These are phyloP conservation scores for Ceyx erithaca DNA, from an alignment of 2,797 vertebrate genomes.

Conservation along the genomic window DNA sequence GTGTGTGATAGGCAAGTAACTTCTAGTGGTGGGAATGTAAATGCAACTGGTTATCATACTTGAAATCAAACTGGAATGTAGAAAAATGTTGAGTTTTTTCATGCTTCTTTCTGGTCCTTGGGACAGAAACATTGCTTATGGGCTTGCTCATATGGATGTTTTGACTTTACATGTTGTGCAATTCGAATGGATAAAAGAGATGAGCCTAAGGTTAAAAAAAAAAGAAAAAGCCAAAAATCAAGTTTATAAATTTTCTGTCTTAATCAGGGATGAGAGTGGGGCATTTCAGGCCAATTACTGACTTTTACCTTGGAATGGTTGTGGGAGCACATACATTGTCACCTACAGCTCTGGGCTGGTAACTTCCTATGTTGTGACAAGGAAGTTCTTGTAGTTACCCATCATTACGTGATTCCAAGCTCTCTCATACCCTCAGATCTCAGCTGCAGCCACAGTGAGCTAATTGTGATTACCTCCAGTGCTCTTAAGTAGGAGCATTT, in stretches of 20 bases:
- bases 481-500: not conserved
- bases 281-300: not conserved
- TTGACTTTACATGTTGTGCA: not conserved
- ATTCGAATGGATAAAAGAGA: not conserved
- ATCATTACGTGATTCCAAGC: not conserved
- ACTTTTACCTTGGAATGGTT: not conserved
- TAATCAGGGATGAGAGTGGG: not conserved
- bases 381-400: fast-evolving
- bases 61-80: not conserved
- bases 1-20: not conserved
- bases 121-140: not conserved
- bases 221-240: not conserved
- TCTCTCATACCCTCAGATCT: not conserved
- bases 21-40: not conserved
- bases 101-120: not conserved
- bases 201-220: not conserved
- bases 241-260: not conserved
- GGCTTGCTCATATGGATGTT: not conserved
- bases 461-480: not conserved
- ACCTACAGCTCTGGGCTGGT: not conserved
- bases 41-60: not conserved
- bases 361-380: not conserved
- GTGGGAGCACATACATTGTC: not conserved
- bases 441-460: not conserved
- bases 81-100: not conserved